These are phyloP conservation scores for Drosophila paulistorum DNA, from an alignment of 1,140 invertebrate genomes.

Conservation along the genomic window DNA sequence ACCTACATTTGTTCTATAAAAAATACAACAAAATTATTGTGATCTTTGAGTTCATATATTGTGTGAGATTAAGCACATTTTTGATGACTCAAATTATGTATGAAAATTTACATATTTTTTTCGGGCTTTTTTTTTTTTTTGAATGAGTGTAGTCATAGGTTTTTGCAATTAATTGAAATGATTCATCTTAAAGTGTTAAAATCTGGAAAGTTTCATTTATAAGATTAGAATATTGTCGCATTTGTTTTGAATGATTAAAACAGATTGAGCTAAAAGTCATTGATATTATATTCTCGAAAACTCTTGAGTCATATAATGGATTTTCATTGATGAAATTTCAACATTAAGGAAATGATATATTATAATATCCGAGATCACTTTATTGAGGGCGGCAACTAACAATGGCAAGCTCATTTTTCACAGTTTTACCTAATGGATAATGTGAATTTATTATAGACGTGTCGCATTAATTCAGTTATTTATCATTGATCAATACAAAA, in stretches of 20 bases:
- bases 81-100: slow-evolving; percentile 6
- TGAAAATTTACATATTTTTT: background rate
- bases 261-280: no score
- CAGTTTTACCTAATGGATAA: background rate
- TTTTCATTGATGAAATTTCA: no score
- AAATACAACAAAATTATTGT: background rate
- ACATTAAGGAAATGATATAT: no score
- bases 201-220: slow-evolving; percentile 34
- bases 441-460: slow-evolving; percentile 64
- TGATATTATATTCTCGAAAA: no score
- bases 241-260: no score
- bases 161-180: slow-evolving; percentile 9
- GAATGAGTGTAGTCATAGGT: background rate
- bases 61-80: background rate
- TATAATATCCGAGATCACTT: no score
- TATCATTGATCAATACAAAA: slow-evolving; percentile 63
- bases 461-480: slow-evolving; percentile 80
- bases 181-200: slow-evolving; percentile 25
- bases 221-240: no score
- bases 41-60: slow-evolving; percentile 1
- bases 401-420: no score
- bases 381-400: no score
- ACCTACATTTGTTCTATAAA: slow-evolving; percentile 60
- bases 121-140: background rate
- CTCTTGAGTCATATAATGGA: no score